Conservation (phyloP, 2,888 invertebrate genomes). For the Creontiades dilutus region DNA sequence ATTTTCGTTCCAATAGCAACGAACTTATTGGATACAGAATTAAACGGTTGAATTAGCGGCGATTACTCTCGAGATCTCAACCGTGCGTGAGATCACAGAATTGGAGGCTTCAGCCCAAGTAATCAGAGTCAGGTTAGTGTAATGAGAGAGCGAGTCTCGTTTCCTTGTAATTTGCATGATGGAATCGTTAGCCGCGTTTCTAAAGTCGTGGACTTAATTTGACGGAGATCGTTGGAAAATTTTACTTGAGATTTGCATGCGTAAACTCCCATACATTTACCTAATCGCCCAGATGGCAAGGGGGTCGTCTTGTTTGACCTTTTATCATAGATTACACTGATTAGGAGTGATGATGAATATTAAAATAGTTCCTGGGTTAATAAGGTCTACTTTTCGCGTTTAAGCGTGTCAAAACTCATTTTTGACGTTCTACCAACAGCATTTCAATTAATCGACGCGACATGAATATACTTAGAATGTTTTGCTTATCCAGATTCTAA, state of each 20-base stretch:
- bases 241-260: neutral
- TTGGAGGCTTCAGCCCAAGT: constrained; percentile 21
- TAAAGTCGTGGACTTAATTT: constrained; percentile 36
- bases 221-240: neutral
- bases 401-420: no score
- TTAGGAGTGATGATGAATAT: neutral
- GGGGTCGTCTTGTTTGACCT: neutral
- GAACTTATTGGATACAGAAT: neutral
- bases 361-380: no score
- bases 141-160: neutral
- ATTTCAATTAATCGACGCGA: no score
- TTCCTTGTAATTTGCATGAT: constrained; percentile 11
- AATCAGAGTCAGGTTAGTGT: constrained; percentile 4
- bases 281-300: neutral
- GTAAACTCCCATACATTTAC: neutral
- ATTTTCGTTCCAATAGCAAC: neutral
- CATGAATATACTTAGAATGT: no score
- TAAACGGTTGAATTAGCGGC: neutral
- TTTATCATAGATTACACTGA: neutral
- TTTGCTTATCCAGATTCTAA: no score
- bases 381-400: no score
- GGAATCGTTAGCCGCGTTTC: neutral
- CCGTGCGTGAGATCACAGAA: constrained; percentile 3
- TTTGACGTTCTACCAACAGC: no score
- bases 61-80: neutral